Evolutionary conservation across 2,113 vertebrate species (phyloP).

Genomic region (Pelusios castaneus): DNA sequence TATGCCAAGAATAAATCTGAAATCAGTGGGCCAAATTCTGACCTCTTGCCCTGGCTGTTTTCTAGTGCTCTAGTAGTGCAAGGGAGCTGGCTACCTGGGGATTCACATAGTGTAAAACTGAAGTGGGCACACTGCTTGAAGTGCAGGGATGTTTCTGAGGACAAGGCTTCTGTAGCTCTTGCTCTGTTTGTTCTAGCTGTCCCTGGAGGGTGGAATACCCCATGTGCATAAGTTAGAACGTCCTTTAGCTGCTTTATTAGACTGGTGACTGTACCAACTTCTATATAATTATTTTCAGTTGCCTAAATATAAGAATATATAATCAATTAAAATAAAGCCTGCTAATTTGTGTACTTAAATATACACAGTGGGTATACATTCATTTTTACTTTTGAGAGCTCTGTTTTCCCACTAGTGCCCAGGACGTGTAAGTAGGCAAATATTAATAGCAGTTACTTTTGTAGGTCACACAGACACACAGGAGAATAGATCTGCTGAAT

Average conservation of each 20-base stretch:
- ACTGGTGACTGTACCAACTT: neutral
- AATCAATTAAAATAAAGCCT: slow-evolving; percentile 39
- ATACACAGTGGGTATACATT: neutral
- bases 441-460: neutral
- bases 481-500: neutral
- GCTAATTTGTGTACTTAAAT: neutral
- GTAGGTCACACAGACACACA: fast-evolving
- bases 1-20: neutral
- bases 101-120: neutral
- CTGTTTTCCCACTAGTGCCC: neutral
- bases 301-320: slow-evolving; percentile 8
- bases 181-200: neutral
- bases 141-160: fast-evolving
- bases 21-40: neutral
- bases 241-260: neutral
- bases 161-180: neutral
- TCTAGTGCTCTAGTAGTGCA: neutral
- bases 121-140: neutral
- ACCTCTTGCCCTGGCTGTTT: neutral
- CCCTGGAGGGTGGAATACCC: neutral
- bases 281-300: slow-evolving; percentile 12
- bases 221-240: neutral
- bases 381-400: neutral
- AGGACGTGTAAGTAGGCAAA: neutral
- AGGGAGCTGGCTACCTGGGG: neutral